phyloP scores from a whole-genome alignment of 2,113 vertebrate species.

The Neofelis nebulosa region DNA sequence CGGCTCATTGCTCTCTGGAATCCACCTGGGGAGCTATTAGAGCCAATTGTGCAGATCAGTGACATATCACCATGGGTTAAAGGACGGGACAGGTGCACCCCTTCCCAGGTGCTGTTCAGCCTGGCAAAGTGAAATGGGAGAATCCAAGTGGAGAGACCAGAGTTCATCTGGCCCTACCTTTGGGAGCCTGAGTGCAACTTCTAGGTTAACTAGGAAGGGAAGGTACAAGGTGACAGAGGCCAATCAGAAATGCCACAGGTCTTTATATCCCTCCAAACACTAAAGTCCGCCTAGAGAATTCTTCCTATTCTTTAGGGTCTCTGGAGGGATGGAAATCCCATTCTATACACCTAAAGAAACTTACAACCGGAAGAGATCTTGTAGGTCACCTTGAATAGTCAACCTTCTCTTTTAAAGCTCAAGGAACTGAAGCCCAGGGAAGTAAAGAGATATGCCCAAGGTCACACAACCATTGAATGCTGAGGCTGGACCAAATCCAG shows the following conservation, averaged over 20 bases:
- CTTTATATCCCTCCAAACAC: background rate
- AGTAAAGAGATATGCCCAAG: background rate
- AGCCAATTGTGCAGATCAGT: constrained; percentile 77
- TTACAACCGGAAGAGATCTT: background rate
- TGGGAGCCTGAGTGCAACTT: background rate
- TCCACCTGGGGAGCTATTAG: constrained; percentile 84
- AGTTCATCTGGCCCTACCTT: background rate
- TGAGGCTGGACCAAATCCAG: background rate
- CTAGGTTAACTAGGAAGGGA: background rate
- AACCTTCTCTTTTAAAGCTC: background rate
- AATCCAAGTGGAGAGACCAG: background rate
- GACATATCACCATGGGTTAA: constrained; percentile 78
- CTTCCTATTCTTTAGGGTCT: background rate
- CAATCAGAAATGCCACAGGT: background rate
- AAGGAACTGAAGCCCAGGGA: background rate
- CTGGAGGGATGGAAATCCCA: background rate
- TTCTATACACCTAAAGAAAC: background rate
- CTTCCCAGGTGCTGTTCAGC: background rate
- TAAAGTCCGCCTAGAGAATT: background rate
- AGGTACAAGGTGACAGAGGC: background rate
- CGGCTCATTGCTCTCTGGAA: constrained; percentile 84
- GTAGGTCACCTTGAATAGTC: background rate
- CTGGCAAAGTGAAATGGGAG: background rate
- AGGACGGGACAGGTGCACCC: constrained; percentile 54
- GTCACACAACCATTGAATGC: background rate